Conservation (phyloP, 1,140 invertebrate species). For the Drosophila truncata region DNA sequence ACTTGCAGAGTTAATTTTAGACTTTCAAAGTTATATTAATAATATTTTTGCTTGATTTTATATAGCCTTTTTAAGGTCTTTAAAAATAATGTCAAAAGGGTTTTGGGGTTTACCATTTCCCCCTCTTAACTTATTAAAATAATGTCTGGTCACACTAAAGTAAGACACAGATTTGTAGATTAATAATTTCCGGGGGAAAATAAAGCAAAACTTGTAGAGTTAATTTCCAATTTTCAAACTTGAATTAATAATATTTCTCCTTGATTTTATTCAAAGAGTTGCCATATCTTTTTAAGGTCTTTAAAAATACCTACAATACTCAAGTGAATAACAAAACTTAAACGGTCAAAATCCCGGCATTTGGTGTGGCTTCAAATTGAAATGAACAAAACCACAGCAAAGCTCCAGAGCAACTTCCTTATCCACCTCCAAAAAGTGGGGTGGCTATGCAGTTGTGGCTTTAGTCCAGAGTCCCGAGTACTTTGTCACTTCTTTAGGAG, state of each 20-base stretch:
- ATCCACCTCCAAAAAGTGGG: neutral
- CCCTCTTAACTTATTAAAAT: neutral
- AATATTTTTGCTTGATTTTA: constrained; percentile 14
- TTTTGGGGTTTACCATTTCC: neutral
- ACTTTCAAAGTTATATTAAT: constrained; percentile 37
- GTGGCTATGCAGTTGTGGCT: constrained; percentile 37
- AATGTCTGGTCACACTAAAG: neutral
- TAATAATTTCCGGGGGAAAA: neutral
- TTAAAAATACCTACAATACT: neutral
- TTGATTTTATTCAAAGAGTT: constrained; percentile 12
- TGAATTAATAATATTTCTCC: constrained; percentile 13
- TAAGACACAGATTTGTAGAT: neutral
- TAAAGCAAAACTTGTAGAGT: constrained; percentile 8
- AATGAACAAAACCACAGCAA: constrained; percentile 45
- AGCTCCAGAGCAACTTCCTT: constrained; percentile 26
- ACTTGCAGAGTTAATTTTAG: constrained; percentile 44
- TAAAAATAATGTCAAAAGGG: constrained; percentile 49
- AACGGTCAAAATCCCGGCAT: constrained; percentile 14
- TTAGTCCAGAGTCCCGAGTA: constrained; percentile 5
- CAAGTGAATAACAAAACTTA: neutral
- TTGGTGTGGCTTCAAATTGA: constrained; percentile 14
- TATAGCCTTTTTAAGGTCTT: neutral
- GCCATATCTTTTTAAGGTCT: neutral
- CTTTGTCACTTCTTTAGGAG: constrained; percentile 43
- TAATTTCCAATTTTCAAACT: constrained; percentile 50